Evolutionary conservation across 2,888 invertebrate species (phyloP), one percentile per base, ranked within the genome.

Genomic region (Macrosoma leucophasiata): DNA sequence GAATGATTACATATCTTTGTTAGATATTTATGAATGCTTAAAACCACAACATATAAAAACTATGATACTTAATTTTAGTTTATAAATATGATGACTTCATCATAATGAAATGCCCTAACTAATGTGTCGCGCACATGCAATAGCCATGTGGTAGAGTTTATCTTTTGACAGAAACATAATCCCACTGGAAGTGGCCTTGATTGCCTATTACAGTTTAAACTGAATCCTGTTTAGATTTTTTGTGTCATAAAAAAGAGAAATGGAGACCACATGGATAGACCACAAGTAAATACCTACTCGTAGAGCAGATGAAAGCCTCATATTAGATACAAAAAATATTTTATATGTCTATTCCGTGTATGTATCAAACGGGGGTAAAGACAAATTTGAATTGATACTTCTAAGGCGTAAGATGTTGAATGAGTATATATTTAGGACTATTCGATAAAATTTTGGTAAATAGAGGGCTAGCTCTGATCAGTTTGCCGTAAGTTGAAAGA

Each of bases 101-200:
- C 21, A 41, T 43, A 33, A 33, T 33, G 33, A 38, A 39, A 38
- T 31, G 38, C 37, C 36, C 40, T 44, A 43, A 48, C 42, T 49
- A 55, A 55, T 48, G 46, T 53, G 57, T 41, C 43, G 35, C 44
- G 50, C 62, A 60, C 54, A 52, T 62, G 62, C 39, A 43, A 26
- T 20, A 43, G 58, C 62, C 64, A 67, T 65, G 50, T 67, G 65
- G 46, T 29, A 46, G 22, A 33, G 36, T 42, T 57, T 50, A 50
- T 48, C 34, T 39, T 28, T 30, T 25, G 38, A 36, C 29, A 38
- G 11, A 27, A 26, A 45, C 32, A 41, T 41, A 37, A 31, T 33
- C 13, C 5, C 11, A 38, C 48, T 55, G 23, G 51, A 55, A 34
- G 35, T 36, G 50, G 15, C 29, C 14, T n/a, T 17, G 13, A 15